phyloP scores from a whole-genome alignment of 37 sponge, comb jelly and placozoan species.

The Beroe ovata region DNA sequence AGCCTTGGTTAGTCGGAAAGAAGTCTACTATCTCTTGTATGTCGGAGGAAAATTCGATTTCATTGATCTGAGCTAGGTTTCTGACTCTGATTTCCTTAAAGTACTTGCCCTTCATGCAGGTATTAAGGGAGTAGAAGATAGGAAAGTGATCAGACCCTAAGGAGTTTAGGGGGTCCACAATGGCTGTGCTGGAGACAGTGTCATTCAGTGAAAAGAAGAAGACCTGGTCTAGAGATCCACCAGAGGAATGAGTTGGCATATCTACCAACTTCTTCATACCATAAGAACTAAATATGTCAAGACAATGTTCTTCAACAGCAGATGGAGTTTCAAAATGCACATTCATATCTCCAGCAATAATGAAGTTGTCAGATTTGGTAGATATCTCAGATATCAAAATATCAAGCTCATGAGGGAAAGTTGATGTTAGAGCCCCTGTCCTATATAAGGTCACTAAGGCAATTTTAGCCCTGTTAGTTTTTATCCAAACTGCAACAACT shows the following conservation, averaged over 20 bases:
- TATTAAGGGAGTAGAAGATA: background rate
- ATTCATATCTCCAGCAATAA: background rate
- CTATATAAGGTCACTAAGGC: background rate
- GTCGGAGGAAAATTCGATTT: background rate
- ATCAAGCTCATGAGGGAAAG: background rate
- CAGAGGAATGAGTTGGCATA: background rate
- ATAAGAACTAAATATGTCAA: background rate
- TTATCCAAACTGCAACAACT: background rate
- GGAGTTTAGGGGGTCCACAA: too few relatives aligned
- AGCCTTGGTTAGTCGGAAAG: background rate
- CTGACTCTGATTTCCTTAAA: background rate
- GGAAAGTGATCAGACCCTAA: background rate
- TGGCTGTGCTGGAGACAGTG: too few relatives aligned
- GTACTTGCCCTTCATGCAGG: background rate
- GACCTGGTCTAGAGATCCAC: background rate
- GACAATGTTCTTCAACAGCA: background rate
- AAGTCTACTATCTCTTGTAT: background rate
- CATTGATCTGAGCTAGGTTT: background rate
- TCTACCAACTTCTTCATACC: background rate
- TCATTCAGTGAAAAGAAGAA: background rate
- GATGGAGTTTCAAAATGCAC: background rate
- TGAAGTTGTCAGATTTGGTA: background rate
- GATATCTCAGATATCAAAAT: background rate
- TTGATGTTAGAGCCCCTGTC: background rate
- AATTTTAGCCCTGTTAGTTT: background rate